phyloP scores from a whole-genome alignment of 2,113 vertebrate species.

The Solea solea region DNA sequence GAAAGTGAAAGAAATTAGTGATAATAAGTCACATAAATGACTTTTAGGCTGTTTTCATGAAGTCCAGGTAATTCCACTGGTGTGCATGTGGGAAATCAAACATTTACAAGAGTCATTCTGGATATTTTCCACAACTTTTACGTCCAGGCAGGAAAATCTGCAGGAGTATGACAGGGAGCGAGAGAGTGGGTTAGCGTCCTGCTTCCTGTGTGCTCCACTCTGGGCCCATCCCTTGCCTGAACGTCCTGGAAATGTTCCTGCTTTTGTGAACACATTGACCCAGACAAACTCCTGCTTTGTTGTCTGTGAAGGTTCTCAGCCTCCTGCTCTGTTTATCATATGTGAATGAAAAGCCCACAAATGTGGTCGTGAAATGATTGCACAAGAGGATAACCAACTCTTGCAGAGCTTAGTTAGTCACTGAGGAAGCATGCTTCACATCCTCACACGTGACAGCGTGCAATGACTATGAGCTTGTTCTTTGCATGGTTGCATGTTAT shows the following conservation, averaged over 20 bases:
- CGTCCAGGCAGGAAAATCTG: not conserved
- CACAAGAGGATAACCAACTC: not conserved
- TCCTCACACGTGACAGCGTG: slow-evolving; percentile 19
- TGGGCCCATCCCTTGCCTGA: not conserved
- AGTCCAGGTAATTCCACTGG: not conserved
- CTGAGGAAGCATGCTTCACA: slow-evolving; percentile 42
- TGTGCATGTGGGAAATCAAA: too few species aligned
- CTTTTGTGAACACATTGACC: not conserved
- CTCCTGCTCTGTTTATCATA: not conserved
- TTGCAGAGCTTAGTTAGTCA: slow-evolving; percentile 34
- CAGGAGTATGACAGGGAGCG: not conserved
- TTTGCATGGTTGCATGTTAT: slow-evolving; percentile 34
- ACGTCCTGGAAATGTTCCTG: not conserved
- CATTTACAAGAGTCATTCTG: too few species aligned
- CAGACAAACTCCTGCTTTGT: not conserved
- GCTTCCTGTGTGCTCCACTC: not conserved
- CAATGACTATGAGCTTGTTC: slow-evolving; percentile 13
- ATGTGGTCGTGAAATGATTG: not conserved
- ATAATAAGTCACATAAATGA: not conserved
- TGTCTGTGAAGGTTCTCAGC: too few species aligned
- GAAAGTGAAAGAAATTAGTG: too few species aligned
- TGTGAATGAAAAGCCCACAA: not conserved
- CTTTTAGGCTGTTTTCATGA: too few species aligned
- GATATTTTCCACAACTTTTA: not conserved
- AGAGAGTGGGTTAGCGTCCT: not conserved